These are phyloP conservation scores for Chrysemys picta DNA, from an alignment of 2,113 vertebrate species.

Conservation along the genomic window DNA sequence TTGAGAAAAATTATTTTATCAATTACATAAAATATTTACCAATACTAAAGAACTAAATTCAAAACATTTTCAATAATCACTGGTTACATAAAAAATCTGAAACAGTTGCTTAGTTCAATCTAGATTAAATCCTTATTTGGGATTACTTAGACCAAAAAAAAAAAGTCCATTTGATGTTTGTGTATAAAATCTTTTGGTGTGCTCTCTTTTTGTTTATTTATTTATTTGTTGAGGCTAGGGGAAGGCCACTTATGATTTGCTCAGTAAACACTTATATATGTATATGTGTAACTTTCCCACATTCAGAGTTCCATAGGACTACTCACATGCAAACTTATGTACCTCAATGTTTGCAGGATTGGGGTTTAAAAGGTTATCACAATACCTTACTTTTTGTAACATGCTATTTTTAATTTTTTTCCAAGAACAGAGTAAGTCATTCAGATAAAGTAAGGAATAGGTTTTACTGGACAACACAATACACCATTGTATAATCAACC, in stretches of 20 bases:
- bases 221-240: not conserved
- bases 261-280: not conserved
- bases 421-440: not conserved
- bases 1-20: not conserved
- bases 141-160: constrained; percentile 2
- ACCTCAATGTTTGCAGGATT: not conserved
- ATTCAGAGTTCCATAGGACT: not conserved
- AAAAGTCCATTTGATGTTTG: not conserved
- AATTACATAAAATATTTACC: not conserved
- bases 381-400: not conserved
- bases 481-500: not conserved
- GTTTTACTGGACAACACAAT: not conserved
- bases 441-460: not conserved
- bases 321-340: not conserved
- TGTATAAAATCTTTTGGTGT: not conserved
- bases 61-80: constrained; percentile 20
- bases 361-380: not conserved
- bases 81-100: constrained; percentile 9
- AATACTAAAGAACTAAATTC: not conserved
- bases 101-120: constrained; percentile 38
- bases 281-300: not conserved
- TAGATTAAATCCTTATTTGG: constrained; percentile 45
- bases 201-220: not conserved
- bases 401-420: not conserved
- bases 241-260: not conserved